Conservation (phyloP, 2,888 invertebrate genomes). For the Rhorus exstirpatorius region DNA sequence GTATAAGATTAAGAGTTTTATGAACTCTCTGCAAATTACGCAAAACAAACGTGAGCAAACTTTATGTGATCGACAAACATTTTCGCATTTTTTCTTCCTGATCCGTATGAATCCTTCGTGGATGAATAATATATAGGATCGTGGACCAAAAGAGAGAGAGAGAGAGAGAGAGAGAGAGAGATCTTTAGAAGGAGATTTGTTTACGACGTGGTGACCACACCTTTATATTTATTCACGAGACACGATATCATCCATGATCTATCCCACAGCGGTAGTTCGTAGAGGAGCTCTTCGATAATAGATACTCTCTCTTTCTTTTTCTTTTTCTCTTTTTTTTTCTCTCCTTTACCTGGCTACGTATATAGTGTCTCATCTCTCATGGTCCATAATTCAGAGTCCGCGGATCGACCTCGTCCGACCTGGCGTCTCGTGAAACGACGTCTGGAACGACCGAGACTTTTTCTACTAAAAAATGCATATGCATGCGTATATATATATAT, state of each 20-base stretch:
- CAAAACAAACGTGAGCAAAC: too few relatives aligned
- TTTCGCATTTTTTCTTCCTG: slow-evolving; percentile 18
- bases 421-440: slow-evolving; percentile 42
- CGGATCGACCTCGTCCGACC: slow-evolving; percentile 63
- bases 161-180: neutral
- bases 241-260: slow-evolving; percentile 68
- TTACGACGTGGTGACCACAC: neutral
- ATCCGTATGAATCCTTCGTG: neutral
- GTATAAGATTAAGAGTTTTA: too few relatives aligned
- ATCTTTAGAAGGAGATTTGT: slow-evolving; percentile 43
- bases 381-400: slow-evolving; percentile 70
- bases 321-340: neutral
- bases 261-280: slow-evolving; percentile 58
- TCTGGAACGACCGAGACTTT: slow-evolving; percentile 50
- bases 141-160: neutral
- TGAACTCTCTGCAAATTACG: too few relatives aligned
- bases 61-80: too few relatives aligned
- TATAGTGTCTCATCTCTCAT: slow-evolving; percentile 15
- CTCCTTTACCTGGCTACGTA: neutral
- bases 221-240: slow-evolving; percentile 19
- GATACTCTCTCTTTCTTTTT: slow-evolving; percentile 65
- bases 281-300: slow-evolving; percentile 68
- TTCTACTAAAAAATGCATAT: slow-evolving; percentile 38
- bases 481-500: slow-evolving; percentile 19
- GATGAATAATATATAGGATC: neutral